Base-by-base conservation (phyloP, 1,140 invertebrate genomes). In the Atta colombica region DNA sequence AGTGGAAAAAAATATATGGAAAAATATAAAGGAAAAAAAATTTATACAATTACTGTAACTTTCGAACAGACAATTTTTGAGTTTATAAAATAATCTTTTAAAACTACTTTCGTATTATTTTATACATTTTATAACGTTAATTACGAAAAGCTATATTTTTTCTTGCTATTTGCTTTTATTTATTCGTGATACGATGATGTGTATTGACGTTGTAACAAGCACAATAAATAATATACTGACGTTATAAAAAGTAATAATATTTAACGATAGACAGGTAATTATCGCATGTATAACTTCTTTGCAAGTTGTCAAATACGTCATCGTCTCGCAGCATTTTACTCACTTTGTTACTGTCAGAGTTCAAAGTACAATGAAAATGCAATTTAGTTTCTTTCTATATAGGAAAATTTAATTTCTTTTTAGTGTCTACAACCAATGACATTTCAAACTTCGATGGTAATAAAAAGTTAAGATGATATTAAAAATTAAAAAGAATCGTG, bases 361-460 rank as follows among this genome's bases (percentile, higher is more conserved):
- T 81, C 63, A 55, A 60, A 69, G 39, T 39, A 10, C 51, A 58
- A 81, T 58, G 28, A 45, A 58, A 71, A 35, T 39, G 35, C 65
- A 71, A 81, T 58, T 58, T 71, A 45, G 16, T 71, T 81, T 45
- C 51, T 71, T 45, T 55, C 35, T 51, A 39, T 18, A 58, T n/a
- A 81, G 58, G 18, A 28, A 81, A 60, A 81, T 81, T 68, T 69
- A 80, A 80, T 81, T 55, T 80, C 28, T 25, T n/a, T 69, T n/a
- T 53, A 0, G 8, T 7, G 39, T 45, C 8, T 45, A 39, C 14
- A 21, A 39, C 7, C 39, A 81, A 69, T 71, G 51, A 71, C 65
- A 39, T 71, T 60, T 81, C 31, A 7, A 69, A 45, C 21, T 58
- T n/a, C 16, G 16, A 16, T 25, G 18, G 21, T 58, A 58, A 45